These are phyloP conservation scores for Melanaphis sacchari DNA, from an alignment of 1,140 invertebrate species.

Conservation along the genomic window DNA sequence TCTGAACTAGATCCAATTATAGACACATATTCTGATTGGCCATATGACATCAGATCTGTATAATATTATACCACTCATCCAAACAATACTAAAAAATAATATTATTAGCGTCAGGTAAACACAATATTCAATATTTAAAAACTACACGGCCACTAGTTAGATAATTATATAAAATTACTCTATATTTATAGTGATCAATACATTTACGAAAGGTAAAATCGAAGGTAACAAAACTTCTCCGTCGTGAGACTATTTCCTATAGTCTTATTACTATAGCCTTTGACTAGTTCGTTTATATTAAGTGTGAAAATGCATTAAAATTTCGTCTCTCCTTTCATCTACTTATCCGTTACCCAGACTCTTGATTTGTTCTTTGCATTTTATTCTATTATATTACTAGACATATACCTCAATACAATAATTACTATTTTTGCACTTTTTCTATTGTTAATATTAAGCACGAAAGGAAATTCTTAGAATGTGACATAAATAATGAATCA, in stretches of 20 bases:
- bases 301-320: background rate
- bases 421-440: too few relatives aligned
- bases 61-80: too few relatives aligned
- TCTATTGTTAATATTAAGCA: too few relatives aligned
- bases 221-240: background rate
- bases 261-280: background rate
- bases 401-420: too few relatives aligned
- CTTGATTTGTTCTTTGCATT: background rate
- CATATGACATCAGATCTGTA: too few relatives aligned
- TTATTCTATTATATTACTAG: background rate
- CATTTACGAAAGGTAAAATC: background rate
- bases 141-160: background rate
- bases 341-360: too few relatives aligned
- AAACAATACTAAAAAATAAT: too few relatives aligned
- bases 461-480: too few relatives aligned
- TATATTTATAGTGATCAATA: background rate
- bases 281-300: background rate
- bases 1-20: too few relatives aligned
- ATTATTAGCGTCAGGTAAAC: background rate
- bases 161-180: background rate
- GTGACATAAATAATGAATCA: too few relatives aligned
- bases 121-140: background rate
- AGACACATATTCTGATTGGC: too few relatives aligned
- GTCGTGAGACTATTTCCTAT: background rate
- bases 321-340: background rate